Conservation (phyloP, 2,113 vertebrate species). For the Suncus etruscus region DNA sequence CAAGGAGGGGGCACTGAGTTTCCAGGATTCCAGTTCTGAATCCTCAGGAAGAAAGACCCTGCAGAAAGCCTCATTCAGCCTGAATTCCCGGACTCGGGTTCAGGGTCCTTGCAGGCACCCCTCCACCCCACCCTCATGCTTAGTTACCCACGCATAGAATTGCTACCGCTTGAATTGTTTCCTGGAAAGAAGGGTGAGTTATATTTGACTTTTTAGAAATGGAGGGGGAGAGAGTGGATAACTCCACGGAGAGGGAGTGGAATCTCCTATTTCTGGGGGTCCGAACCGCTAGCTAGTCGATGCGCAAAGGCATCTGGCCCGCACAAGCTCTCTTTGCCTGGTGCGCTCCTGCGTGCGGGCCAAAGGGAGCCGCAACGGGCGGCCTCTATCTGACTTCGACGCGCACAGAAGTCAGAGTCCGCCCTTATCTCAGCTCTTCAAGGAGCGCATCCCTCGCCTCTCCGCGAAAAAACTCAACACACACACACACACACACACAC, state of each 20-base stretch:
- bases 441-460: not conserved
- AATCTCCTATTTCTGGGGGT: conserved; percentile 56
- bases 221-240: not conserved
- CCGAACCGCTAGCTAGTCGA: conserved; percentile 56
- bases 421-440: too few relatives aligned
- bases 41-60: not conserved
- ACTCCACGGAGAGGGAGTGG: conserved; percentile 63
- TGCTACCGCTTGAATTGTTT: not conserved
- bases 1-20: not conserved
- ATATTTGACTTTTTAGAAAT: not conserved
- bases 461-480: not conserved
- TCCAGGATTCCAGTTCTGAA: not conserved
- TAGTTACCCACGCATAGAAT: not conserved
- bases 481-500: not conserved
- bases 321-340: too few relatives aligned
- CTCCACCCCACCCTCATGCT: not conserved
- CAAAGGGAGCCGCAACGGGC: too few relatives aligned
- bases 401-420: conserved; percentile 69
- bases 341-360: too few relatives aligned
- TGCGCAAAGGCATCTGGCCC: not conserved
- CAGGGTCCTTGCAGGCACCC: too few relatives aligned
- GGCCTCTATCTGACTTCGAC: conserved; percentile 71
- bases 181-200: not conserved
- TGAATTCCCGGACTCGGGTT: not conserved
- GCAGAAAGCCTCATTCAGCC: not conserved